Evolutionary conservation across 2,888 invertebrate species (phyloP).

Genomic region (Aspidapion aeneum): DNA sequence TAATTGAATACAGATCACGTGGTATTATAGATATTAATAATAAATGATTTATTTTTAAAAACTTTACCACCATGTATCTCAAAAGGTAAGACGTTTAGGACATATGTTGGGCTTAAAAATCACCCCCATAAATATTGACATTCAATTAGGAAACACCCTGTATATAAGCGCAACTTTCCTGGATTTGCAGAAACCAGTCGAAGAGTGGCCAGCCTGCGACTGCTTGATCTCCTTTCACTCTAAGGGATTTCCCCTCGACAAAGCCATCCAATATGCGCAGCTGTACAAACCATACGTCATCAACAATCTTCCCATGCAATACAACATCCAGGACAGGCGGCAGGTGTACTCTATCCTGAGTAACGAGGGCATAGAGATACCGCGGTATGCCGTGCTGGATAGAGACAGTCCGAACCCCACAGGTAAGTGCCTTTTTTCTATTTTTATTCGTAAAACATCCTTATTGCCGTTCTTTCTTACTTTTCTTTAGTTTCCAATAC

Average conservation of each 20-base stretch:
- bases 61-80: too few species aligned
- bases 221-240: slow-evolving; percentile 98
- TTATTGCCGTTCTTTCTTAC: too few species aligned
- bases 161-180: too few species aligned
- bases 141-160: too few species aligned
- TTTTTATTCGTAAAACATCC: too few species aligned
- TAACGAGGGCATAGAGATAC: slow-evolving; percentile 94
- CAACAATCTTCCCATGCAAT: slow-evolving; percentile 98
- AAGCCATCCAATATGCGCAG: slow-evolving; percentile 94
- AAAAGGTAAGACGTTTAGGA: too few species aligned
- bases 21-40: too few species aligned
- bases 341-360: slow-evolving; percentile 94
- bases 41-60: too few species aligned
- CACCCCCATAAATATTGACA: too few species aligned
- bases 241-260: slow-evolving; percentile 96
- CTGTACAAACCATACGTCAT: slow-evolving; percentile 94
- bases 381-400: slow-evolving; percentile 94
- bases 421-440: slow-evolving; percentile 57
- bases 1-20: too few species aligned
- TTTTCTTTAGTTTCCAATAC: not conserved
- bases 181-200: slow-evolving; percentile 91
- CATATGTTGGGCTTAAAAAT: too few species aligned
- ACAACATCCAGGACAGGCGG: slow-evolving; percentile 92
- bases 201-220: slow-evolving; percentile 97
- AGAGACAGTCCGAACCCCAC: slow-evolving; percentile 89